phyloP scores from a whole-genome alignment of 2,888 invertebrate genomes.

The Drosophila pseudotakahashii region DNA sequence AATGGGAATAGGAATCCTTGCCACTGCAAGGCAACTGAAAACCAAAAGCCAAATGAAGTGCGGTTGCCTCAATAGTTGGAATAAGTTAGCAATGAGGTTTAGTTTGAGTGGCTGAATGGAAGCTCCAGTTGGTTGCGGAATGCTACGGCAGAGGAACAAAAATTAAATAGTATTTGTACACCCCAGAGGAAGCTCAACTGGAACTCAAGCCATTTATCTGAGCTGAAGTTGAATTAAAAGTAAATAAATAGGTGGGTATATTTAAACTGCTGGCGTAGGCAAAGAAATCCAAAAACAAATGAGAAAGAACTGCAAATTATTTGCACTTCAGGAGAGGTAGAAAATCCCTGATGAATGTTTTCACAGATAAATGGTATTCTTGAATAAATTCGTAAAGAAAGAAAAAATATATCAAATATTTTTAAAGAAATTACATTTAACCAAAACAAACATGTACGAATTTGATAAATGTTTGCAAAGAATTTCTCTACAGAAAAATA shows the following conservation, averaged over 20 bases:
- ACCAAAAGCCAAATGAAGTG: conserved; percentile 32
- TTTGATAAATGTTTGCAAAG: background rate
- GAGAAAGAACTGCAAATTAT: background rate
- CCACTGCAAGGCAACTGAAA: conserved; percentile 28
- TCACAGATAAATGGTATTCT: background rate
- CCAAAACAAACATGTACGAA: background rate
- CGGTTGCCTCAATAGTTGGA: conserved; percentile 31
- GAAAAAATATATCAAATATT: too few species aligned
- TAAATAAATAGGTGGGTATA: conserved; percentile 10
- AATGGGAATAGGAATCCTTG: conserved; percentile 2
- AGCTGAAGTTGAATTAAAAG: background rate
- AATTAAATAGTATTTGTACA: conserved; percentile 12
- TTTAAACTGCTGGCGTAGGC: background rate
- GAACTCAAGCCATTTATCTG: conserved; percentile 16
- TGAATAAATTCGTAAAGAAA: too few species aligned
- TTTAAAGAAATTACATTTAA: background rate
- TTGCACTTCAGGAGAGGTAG: background rate
- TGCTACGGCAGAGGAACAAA: background rate
- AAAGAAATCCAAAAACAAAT: background rate
- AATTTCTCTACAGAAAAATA: conserved; percentile 1
- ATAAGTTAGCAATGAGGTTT: conserved; percentile 33
- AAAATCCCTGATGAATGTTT: background rate
- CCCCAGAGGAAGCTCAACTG: background rate
- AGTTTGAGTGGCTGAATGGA: background rate
- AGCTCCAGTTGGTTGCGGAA: conserved; percentile 7